A percentile compares a stretch with the other conserved stretches of the same genome.
phyloP scores from a whole-genome alignment of 2,888 invertebrate species.

The Drosophila aldrichi region DNA sequence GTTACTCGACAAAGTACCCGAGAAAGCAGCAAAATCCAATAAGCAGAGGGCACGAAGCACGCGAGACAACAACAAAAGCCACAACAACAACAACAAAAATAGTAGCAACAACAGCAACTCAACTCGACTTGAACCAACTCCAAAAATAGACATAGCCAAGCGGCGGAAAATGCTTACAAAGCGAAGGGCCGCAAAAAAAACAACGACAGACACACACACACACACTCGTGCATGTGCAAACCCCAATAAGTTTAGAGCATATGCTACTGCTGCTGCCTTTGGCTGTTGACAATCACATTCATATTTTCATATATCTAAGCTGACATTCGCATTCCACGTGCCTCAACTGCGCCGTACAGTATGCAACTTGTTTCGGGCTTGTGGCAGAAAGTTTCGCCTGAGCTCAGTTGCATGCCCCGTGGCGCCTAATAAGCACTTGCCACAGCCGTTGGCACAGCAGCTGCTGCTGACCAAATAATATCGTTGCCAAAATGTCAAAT shows the following conservation, averaged over 20 bases:
- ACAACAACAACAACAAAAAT: slow-evolving; percentile 9
- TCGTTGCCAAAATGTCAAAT: slow-evolving; percentile 32
- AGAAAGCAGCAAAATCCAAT: slow-evolving; percentile 60
- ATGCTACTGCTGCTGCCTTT: slow-evolving; percentile 6
- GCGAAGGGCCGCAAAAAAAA: slow-evolving; percentile 48
- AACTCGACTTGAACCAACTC: slow-evolving; percentile 60
- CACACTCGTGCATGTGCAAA: slow-evolving; percentile 8
- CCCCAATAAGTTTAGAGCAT: slow-evolving; percentile 12
- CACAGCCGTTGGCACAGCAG: slow-evolving; percentile 8
- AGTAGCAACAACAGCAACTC: slow-evolving; percentile 33
- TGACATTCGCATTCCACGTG: slow-evolving; percentile 13
- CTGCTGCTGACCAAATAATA: slow-evolving; percentile 13
- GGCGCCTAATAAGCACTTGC: slow-evolving; percentile 12
- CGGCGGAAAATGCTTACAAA: slow-evolving; percentile 63
- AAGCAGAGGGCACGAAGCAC: slow-evolving; percentile 50
- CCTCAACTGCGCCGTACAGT: slow-evolving; percentile 25
- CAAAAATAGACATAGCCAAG: slow-evolving; percentile 69
- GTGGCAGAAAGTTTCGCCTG: slow-evolving; percentile 17
- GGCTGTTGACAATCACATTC: slow-evolving; percentile 32
- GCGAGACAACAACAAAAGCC: slow-evolving; percentile 41
- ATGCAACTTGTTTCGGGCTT: slow-evolving; percentile 38
- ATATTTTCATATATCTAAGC: slow-evolving; percentile 2
- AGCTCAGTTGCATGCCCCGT: slow-evolving; percentile 43
- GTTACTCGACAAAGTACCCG: slow-evolving; percentile 43
- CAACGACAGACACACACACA: slow-evolving; percentile 30